Base-by-base conservation (phyloP, 2,888 invertebrate species). In the Arctia plantaginis region DNA sequence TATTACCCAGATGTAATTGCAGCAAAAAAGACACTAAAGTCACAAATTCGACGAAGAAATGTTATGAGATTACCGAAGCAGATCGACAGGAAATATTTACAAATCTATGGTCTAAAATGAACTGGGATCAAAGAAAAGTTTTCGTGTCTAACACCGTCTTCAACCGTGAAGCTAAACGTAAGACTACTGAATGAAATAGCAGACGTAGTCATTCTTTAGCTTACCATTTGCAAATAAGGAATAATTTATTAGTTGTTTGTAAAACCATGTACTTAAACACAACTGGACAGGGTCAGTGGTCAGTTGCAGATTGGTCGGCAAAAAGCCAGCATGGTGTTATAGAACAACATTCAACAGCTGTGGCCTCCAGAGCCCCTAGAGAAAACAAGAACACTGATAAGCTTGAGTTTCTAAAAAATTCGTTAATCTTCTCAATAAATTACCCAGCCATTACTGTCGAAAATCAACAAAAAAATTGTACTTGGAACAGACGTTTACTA, bases 241-340 rank as follows among this genome's bases (percentile, higher is more conserved):
- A 69, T 69, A 35, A 59, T 69, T 69, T 69, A 69, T 69, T 69
- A 69, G 39, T 69, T 69, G 69, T 69, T 69, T 69, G 59, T 69
- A 69, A 69, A 69, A 69, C 69, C 69, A 69, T 69, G 70, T 62
- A 62, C 62, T 62, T 62, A 62, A 62, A 62, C 30, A 62, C 62
- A 13, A 62, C 62, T 30, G 62, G 62, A 62, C 62, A 30, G 62
- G 62, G 62, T 62, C 62, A 62, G 62, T 62, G 62, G 47, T 47
- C 47, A 47, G 18, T 47, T 47, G 18, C 47, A 47, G 47, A 47
- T 15, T 47, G 47, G 18, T 47, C 47, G 47, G 47, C 18, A 47
- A 47, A 47, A 47, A 47, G 47, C 1, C 47, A 47, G 47, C 41
- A 41, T 41, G 65, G 27, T 30, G 27, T 62, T 62, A 62, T 62